Evolutionary conservation across 2,888 invertebrate species (phyloP).

Genomic region (Sycophila texana): DNA sequence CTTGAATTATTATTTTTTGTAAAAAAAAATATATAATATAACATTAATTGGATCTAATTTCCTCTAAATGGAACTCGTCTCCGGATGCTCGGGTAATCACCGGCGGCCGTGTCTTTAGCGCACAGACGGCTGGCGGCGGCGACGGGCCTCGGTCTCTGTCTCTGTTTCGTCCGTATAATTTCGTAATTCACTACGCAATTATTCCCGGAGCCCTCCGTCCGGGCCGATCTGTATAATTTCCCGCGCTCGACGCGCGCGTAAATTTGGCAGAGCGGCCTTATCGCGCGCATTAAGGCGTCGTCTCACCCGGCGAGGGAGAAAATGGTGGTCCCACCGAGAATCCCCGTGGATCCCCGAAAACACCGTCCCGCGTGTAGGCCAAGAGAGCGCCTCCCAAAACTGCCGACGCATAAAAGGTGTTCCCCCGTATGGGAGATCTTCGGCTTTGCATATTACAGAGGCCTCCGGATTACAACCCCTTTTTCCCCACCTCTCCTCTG

Average conservation of each 20-base stretch:
- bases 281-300: slow-evolving; percentile 44
- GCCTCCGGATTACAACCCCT: not conserved
- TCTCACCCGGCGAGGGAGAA: slow-evolving; percentile 30
- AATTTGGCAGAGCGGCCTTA: slow-evolving; percentile 45
- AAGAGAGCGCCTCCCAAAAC: too few species aligned
- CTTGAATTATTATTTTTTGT: too few species aligned
- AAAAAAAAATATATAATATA: too few species aligned
- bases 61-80: too few species aligned
- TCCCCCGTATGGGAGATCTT: not conserved
- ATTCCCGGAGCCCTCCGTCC: slow-evolving; percentile 54
- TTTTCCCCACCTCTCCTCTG: not conserved
- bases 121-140: too few species aligned
- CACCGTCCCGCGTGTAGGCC: too few species aligned
- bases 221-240: slow-evolving; percentile 45
- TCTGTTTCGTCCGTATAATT: slow-evolving; percentile 60
- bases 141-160: slow-evolving; percentile 4
- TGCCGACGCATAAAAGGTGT: not conserved
- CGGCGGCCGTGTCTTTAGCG: too few species aligned
- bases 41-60: too few species aligned
- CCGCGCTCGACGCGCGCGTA: slow-evolving; percentile 25
- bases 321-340: slow-evolving; percentile 41
- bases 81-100: too few species aligned
- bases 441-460: not conserved
- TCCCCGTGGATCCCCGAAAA: not conserved
- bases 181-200: slow-evolving; percentile 67